Base-by-base conservation (phyloP, 1,140 invertebrate genomes). In the Drosophila ambigua region DNA sequence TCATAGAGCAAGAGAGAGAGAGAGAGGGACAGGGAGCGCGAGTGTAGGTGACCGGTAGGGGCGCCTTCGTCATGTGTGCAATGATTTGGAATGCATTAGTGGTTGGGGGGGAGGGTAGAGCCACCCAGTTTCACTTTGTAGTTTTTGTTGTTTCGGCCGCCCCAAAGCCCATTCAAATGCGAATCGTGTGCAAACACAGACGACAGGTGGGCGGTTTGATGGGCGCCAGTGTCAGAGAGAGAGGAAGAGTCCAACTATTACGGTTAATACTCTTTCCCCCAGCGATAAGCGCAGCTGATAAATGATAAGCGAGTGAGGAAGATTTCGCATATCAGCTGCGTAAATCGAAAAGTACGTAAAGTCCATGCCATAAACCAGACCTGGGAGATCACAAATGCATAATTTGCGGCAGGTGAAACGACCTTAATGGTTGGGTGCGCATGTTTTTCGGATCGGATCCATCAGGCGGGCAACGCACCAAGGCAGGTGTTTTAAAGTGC, bases 81-180 rank as follows among this genome's bases (percentile, higher is more conserved):
- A 52, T 76, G 72, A 57, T 24, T 48, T 57, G 73, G 73, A 77
- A 77, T 77, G 73, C 72, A 68, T 44, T 67, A 39, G 49, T 39
- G n/a, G n/a, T n/a, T n/a, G 43, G 13, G 35, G 13, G 8, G 66
- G 53, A 66, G 61, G 20, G 23, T 0, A 55, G 39, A 23, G 53
- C 7, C 43, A 55, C 53, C 61, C 31, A 23, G 31, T 66, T 66
- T 52, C n/a, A n/a, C 26, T 35, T 52, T 35, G 49, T 66, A 31
- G 48, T 2, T 26, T 53, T 7, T 26, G n/a, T 59, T 58, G 62
- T 62, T 51, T 65, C 39, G 44, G 58, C 20, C 23, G 28, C 43
- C 28, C 58, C 35, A 39, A 43, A 6, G 43, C 39, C 20, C 9
- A 31, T 52, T 73, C 20, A 24, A 51, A 45, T 63, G 41, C 41